Evolutionary conservation across 2,888 invertebrate genomes (phyloP), one percentile per base, ranked within the genome.

Genomic region (Apotomis capreana): DNA sequence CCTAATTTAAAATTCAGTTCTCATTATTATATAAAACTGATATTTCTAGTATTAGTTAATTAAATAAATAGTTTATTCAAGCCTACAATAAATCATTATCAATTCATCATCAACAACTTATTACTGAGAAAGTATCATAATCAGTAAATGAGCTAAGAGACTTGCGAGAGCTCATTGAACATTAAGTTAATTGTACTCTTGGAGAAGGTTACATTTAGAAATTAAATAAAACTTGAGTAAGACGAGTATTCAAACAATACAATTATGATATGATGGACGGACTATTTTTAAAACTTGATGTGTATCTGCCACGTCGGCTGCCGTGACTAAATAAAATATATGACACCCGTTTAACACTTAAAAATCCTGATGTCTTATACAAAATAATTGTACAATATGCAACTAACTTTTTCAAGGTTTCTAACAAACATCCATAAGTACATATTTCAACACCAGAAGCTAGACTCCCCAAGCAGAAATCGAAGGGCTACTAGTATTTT

Each of bases 141-240:
- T 59, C 6, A 10, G 46, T 40, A 15, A 65, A 46, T 26, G 46
- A 57, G 65, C 65, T 26, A 46, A 44, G 44, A 26, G 36, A 55
- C 40, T 49, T 55, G 46, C 26, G 13, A 55, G 49, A 37, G 49
- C 46, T 67, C 55, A 37, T 60, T 40, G 60, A 61, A 55, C 55
- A 70, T 61, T 67, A 70, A 61, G 70, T 61, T 63, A 70, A 61
- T 70, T 70, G 65, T 70, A 70, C 70, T 70, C 70, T 70, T 70
- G 60, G 4, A 58, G 52, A 70, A 12, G 65, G 65, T 54, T 60
- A 49, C 49, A 60, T 49, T 49, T 49, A 40, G 60, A 6, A 13
- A 61, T 60, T 69, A 69, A 37, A 49, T 55, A 55, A 40, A 59
- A 55, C 55, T 69, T 69, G 62, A 69, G 57, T 69, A 69, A 62